These are phyloP conservation scores for Apis dorsata DNA, from an alignment of 1,140 invertebrate genomes.

Conservation along the genomic window DNA sequence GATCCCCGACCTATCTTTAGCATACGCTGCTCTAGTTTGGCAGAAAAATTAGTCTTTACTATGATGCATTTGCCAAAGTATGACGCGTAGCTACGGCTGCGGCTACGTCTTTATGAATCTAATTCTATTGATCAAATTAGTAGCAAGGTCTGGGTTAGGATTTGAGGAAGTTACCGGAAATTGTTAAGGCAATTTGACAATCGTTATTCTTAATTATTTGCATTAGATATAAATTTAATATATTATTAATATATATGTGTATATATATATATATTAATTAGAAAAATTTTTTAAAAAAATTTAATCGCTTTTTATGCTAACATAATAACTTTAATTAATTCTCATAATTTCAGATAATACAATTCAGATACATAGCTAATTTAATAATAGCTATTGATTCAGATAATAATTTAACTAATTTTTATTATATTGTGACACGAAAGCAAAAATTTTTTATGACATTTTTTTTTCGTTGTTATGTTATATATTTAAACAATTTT, in stretches of 20 bases:
- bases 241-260: too few species aligned
- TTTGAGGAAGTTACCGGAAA: not conserved
- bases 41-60: conserved; percentile 38
- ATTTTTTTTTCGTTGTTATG: not conserved
- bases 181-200: not conserved
- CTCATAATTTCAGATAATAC: too few species aligned
- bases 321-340: too few species aligned
- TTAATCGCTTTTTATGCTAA: too few species aligned
- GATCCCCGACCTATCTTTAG: conserved; percentile 65
- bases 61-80: conserved; percentile 11
- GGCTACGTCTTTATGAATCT: not conserved
- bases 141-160: conserved; percentile 26
- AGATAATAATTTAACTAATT: not conserved
- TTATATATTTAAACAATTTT: not conserved
- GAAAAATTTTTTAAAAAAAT: not conserved
- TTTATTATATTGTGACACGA: not conserved
- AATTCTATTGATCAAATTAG: not conserved
- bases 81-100: not conserved
- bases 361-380: too few species aligned
- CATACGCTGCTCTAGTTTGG: conserved; percentile 61
- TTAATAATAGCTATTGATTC: too few species aligned
- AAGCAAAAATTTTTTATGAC: too few species aligned
- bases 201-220: not conserved
- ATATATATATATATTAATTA: too few species aligned
- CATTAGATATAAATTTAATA: not conserved